Conservation (phyloP, 2,797 vertebrate genomes). For the Melanotaenia maccullochi region DNA sequence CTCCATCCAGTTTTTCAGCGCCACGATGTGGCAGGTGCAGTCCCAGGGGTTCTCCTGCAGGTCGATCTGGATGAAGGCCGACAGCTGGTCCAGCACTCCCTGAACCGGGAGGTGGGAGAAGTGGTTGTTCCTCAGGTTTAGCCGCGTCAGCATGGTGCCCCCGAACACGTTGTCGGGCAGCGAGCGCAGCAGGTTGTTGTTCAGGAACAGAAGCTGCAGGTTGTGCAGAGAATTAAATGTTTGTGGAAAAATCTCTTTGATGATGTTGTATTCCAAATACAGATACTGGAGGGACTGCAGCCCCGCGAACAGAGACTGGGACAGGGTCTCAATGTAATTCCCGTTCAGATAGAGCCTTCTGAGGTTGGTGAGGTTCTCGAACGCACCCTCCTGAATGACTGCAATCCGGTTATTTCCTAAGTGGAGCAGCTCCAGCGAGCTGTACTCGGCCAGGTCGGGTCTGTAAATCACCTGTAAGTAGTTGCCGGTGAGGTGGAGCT, state of each 20-base stretch:
- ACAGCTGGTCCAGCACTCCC: conserved; percentile 95
- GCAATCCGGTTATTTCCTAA: conserved; percentile 97
- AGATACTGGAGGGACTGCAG: conserved; percentile 96
- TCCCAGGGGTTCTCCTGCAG: conserved; percentile 99
- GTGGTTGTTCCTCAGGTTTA: conserved; percentile 97
- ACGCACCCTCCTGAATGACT: conserved; percentile 93
- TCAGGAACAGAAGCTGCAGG: conserved; percentile 95
- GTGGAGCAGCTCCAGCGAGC: conserved; percentile 93
- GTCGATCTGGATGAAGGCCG: conserved; percentile 96
- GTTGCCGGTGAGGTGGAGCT: conserved; percentile 97
- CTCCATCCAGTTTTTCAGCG: conserved; percentile 97
- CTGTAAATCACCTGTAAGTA: conserved; percentile 93
- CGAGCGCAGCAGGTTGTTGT: conserved; percentile 94
- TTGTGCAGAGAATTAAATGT: conserved; percentile 93
- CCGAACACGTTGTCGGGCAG: conserved; percentile 93
- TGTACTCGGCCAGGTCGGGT: conserved; percentile 90
- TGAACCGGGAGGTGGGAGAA: conserved; percentile 93
- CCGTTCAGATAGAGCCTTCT: conserved; percentile 96
- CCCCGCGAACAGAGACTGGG: conserved; percentile 90
- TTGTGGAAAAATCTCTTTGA: conserved; percentile 93
- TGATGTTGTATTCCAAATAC: conserved; percentile 98
- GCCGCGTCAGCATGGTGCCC: conserved; percentile 93
- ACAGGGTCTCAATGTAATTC: conserved; percentile 95
- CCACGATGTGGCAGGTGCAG: conserved; percentile 94
- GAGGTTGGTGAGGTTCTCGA: conserved; percentile 94